Base-by-base conservation (phyloP, 23 tunicate species). In the Clavelina lepadiformis region DNA sequence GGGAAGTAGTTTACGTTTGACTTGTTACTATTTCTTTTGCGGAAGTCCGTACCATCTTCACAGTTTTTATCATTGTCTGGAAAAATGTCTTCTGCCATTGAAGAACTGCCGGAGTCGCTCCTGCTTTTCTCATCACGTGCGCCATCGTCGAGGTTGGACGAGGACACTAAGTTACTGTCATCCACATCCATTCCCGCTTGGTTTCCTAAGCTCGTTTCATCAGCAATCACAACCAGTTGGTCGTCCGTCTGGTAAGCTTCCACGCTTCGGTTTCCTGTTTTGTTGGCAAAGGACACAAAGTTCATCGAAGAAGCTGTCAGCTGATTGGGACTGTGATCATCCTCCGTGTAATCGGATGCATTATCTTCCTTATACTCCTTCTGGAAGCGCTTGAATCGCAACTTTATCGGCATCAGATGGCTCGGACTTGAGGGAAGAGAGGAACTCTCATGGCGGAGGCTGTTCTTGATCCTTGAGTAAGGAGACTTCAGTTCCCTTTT, bases 341-440 rank as follows among this genome's bases (percentile, higher is more conserved):
- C 7, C 1, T 31, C 51, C 7, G 71, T 62, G 3, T 56, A 57
- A 21, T 37, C 47, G n/a, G 35, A 7, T 29, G 68, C 37, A 3
- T 8, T 28, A 8, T 34, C 68, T 5, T 15, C 25, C 30, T 66
- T 66, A 27, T 46, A 56, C 23, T 74, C 68, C 56, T 63, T 61
- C 22, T 80, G 78, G 51, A 47, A 35, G 35, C 51, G 75, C 35
- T 86, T 86, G 28, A 63, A 56, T 28, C 95, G 68, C 95, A 80
- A 78, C 65, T 86, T 86, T 1, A 80, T 71, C 8, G 95, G 95
- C 95, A 86, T 86, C 38, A 65, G 36, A 71, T 76, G 83, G 54
- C 31, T 69, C 0, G 95, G 95, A 36, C 95, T 86, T 19, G 85
- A 71, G 3, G 95, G 95, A 18, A 86, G 50, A 5, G 91, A 82